Base-by-base conservation (phyloP, 2,797 vertebrate species). In the Acanthis flammea region DNA sequence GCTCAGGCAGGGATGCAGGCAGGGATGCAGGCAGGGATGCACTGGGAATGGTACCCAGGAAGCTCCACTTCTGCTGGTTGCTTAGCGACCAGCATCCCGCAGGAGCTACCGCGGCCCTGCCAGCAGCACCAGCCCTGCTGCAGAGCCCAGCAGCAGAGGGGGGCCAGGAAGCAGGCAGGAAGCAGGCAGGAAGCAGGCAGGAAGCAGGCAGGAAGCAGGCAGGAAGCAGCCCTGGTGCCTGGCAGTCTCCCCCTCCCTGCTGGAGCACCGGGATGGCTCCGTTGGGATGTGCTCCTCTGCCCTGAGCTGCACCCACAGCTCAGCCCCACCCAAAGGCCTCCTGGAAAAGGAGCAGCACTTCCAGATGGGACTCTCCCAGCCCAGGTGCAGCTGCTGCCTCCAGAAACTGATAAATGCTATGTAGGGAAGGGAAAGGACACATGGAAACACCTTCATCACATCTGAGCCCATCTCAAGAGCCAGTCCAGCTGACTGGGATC, bases 51-150 rank as follows among this genome's bases (percentile, higher is more conserved):
- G 74, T 62, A 92, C 79, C 54, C 79, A 9, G 86, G 75, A 89
- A 94, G 71, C 92, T 95, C 94, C 95, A 94, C 93, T 90, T 96
- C 90, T 80, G 78, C 45, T 1, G 3, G 96, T 97, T 95, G 95
- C 97, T 78, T 85, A 88, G 96, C 79, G 1, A 97, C 95, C 84
- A 42, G 63, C 86, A 93, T 95, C 91, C 94, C 27, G 1, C 71
- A 86, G 86, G 86, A 93, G 87, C 92, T 81, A 2, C 55, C 68
- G 27, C 0, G 2, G 55, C 74, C 90, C 71, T 39, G 71, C 54
- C 63, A 31, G 60, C 93, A 70, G 73, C 39, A 9, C 35, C 27
- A 24, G 91, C 75, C 78, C 54, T 61, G 86, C 90, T 12, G 41
- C 71, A 47, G 28, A 2, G 75, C 60, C 58, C 7, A 4, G 58